Conservation (phyloP, 2,888 invertebrate species). For the Cantharis rustica region DNA sequence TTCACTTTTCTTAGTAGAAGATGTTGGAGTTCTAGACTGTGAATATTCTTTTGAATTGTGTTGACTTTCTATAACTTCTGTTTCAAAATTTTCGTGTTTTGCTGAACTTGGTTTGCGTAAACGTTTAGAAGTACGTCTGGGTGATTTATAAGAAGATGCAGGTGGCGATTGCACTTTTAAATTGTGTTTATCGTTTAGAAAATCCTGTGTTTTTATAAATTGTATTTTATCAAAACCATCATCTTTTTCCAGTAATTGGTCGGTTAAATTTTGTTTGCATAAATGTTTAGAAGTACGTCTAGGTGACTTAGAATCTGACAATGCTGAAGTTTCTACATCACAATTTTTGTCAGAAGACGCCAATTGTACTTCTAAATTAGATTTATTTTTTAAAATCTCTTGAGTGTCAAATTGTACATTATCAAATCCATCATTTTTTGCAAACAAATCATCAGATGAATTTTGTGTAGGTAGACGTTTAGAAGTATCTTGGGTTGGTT, state of each 20-base stretch:
- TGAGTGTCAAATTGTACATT: conserved; percentile 35
- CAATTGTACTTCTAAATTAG: not conserved
- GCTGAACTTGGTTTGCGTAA: not conserved
- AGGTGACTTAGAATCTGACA: not conserved
- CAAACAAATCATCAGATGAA: not conserved
- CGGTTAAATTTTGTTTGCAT: not conserved
- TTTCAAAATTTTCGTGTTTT: conserved; percentile 27
- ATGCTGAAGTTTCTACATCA: not conserved
- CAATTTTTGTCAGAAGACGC: not conserved
- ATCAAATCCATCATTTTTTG: conserved; percentile 29
- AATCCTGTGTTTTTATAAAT: conserved; percentile 34
- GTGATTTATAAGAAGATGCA: not conserved
- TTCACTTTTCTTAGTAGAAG: not conserved
- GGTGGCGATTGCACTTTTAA: not conserved
- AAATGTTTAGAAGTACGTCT: not conserved
- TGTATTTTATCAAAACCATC: conserved; percentile 30
- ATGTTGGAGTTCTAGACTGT: not conserved
- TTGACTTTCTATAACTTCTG: conserved; percentile 33
- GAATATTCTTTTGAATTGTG: conserved; percentile 10
- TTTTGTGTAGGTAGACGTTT: not conserved
- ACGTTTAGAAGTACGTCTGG: not conserved
- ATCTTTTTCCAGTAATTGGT: not conserved
- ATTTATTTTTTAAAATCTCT: conserved; percentile 17
- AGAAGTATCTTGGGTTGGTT: not conserved
- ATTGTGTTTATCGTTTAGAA: conserved; percentile 13